phyloP scores from a whole-genome alignment of 1,140 invertebrate species.

The Holotrichia oblita region DNA sequence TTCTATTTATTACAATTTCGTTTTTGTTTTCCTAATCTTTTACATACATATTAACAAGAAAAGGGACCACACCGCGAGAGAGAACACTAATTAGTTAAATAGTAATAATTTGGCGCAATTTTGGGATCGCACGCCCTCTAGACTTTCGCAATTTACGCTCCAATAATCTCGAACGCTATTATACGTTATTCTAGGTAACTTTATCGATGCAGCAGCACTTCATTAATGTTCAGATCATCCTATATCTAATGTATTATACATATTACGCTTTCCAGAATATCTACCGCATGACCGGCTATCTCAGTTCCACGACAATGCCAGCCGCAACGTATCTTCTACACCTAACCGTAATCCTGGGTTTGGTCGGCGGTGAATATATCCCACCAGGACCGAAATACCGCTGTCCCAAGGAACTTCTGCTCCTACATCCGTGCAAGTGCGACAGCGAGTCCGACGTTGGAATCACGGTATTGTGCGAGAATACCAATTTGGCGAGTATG shows the following conservation, averaged over 20 bases:
- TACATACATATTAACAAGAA: too few species aligned
- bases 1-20: too few species aligned
- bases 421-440: constrained; percentile 84
- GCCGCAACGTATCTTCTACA: neutral
- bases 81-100: neutral
- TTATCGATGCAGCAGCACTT: neutral
- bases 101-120: neutral
- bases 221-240: neutral
- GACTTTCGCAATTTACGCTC: neutral
- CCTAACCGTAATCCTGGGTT: neutral
- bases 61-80: too few species aligned
- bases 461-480: constrained; percentile 78
- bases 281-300: neutral
- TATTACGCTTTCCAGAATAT: neutral
- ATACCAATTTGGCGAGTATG: constrained; percentile 84
- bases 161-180: neutral
- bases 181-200: neutral
- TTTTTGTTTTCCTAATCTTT: neutral
- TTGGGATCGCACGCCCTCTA: neutral
- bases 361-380: constrained; percentile 67
- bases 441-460: constrained; percentile 78
- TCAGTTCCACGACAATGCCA: neutral
- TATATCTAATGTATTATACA: constrained; percentile 5
- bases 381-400: constrained; percentile 78
- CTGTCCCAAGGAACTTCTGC: constrained; percentile 72